Base-by-base conservation (phyloP, 2,113 vertebrate species). In the Corythornis cristatus region DNA sequence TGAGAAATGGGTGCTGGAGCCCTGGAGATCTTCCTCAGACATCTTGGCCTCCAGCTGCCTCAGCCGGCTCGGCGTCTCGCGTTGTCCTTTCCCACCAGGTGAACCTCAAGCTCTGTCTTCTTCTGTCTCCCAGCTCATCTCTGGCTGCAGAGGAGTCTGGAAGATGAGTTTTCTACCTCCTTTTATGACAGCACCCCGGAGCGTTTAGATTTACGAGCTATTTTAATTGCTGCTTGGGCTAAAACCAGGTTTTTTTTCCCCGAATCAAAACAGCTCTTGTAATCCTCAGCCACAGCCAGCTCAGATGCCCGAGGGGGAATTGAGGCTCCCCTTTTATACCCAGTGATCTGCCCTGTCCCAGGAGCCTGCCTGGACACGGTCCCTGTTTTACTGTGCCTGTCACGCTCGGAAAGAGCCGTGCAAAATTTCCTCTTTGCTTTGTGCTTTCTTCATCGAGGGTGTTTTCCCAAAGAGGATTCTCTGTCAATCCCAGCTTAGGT, bases 401-500 rank as follows among this genome's bases (percentile, higher is more conserved):
- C 86, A 33, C 79, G 1, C 48, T 37, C 8, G 33, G 77, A 31
- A 74, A 78, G 13, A 2, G 31, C 86, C 3, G 0, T 28, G 65
- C 40, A 64, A 80, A 85, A 61, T 64, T 72, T 35, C 53, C 76
- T 77, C 88, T 74, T 81, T 31, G 54, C 61, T 74, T 82, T 1
- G 0, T 14, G 84, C 72, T 54, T 48, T 18, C 66, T 46, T 92
- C 89, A 73, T 91, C 82, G 42, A 86, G 79, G 71, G 94, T 97
- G 94, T 96, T 94, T 89, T 93, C 58, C 70, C 91, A 88, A 96
- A 95, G 88, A 86, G 96, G 96, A 94, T 97, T 95, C 67, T 46
- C 70, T 64, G 4, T 71, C 83, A 95, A 93, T 97, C 96, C 95
- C 37, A 3, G 91, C 87, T 97, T 94, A 96, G 70, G 91, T 84